Base-by-base conservation (phyloP, 2,797 vertebrate genomes). In the Artibeus jamaicensis region DNA sequence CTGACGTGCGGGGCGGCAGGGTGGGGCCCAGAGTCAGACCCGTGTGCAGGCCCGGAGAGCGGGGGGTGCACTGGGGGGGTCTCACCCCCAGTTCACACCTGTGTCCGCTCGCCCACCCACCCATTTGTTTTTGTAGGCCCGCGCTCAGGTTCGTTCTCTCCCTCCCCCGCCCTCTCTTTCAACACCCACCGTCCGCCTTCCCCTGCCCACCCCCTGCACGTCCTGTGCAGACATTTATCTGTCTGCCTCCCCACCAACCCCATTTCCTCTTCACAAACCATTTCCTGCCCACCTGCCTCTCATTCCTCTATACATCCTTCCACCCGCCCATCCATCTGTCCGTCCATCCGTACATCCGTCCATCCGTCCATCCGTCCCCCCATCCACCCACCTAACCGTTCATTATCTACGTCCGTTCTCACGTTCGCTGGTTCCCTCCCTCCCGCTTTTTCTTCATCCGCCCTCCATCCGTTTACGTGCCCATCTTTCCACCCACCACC, bases 21-120 rank as follows among this genome's bases (percentile, higher is more conserved):
- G 44, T 5, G 16, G 22, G 14, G 9, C n/a, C 68, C 42, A 29
- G 0, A 0, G 8, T 62, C 37, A 46, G 70, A 19, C 34, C 67
- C 3, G 3, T 4, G 14, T 3, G 39, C 5, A 2, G 67, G 14
- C 26, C 26, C 42, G 0, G 18, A 10, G 9, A 29, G 29, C 9
- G 46, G 32, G 16, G 42, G 53, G 22, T 10, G 2, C 6, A 9
- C 44, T 1, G 0, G 4, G 65, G 65, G 53, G 19, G 53, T 12
- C 37, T 4, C 22, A 3, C 26, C 24, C 26, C 21, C 22, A 9
- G 14, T 34, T 32, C 39, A 39, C n/a, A 21, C 9, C 2, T 21
- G 16, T 14, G 15, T 42, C 32, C 29, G 1, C 14, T 12, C 34
- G 9, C 3, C 9, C 26, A 14, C 32, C 39, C 0, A 0, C 11